Conservation (phyloP, 2,113 vertebrate species). For the Gobio gobio region DNA sequence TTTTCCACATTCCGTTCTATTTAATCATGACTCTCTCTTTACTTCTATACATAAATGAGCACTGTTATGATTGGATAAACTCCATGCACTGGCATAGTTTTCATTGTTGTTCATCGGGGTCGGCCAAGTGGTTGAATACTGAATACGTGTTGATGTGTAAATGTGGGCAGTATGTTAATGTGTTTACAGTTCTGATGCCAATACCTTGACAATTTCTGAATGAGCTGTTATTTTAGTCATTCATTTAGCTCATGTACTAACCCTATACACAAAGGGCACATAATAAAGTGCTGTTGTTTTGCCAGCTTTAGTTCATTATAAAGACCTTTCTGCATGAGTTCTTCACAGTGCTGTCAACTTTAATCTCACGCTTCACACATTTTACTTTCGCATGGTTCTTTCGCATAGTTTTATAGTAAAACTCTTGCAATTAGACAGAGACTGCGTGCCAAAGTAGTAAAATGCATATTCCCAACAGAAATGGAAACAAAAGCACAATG, state of each 20-base stretch:
- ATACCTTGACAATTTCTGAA: slow-evolving; percentile 19
- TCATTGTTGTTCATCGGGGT: slow-evolving; percentile 6
- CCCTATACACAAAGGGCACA: background rate
- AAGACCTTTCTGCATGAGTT: slow-evolving; percentile 27
- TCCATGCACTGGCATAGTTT: background rate
- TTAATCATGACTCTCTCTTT: background rate
- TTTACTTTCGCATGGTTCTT: background rate
- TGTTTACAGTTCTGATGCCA: slow-evolving; percentile 4
- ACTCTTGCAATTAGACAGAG: background rate
- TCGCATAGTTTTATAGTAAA: background rate
- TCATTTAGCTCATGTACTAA: background rate
- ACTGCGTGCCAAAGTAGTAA: background rate
- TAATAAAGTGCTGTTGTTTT: slow-evolving; percentile 15
- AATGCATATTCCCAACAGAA: background rate
- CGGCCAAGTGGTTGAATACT: background rate
- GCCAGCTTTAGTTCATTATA: slow-evolving; percentile 26
- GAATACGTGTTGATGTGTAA: slow-evolving; percentile 18
- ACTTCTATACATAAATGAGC: background rate
- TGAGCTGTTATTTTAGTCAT: background rate
- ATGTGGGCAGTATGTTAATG: slow-evolving; percentile 21
- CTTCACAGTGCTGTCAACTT: background rate
- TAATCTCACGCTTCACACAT: slow-evolving; percentile 13
- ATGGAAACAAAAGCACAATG: background rate
- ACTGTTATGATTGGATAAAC: background rate
- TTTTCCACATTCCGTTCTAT: background rate